Evolutionary conservation across 2,888 invertebrate genomes (phyloP), one percentile per base, ranked within the genome.

Genomic region (Parnassius apollo): DNA sequence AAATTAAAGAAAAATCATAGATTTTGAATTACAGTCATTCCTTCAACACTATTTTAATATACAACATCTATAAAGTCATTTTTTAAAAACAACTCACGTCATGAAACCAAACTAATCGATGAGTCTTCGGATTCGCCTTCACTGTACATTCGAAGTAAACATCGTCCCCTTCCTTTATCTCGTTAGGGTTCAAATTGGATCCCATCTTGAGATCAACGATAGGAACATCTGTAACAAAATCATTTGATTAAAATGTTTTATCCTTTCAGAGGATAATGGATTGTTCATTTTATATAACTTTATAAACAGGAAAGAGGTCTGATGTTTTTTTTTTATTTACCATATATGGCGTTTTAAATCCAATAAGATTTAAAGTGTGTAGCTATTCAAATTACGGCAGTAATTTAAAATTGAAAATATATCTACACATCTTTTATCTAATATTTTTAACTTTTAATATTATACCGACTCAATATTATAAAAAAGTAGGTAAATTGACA

Each of bases 91-190:
- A 18, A 85, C 91, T 90, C 72, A 91, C 91, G 78, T 95, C 95
- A 83, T 97, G 96, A 83, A 95, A 97, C 97, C 97, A 97, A 65
- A 96, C 94, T 74, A 97, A 94, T 80, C 96, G 95, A 86, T 96
- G 95, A 45, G 95, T 94, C 79, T 95, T 96, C 18, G 97, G 97
- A 89, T 97, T 97, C 57, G 97, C 95, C 78, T 94, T 94, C 69
- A 97, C 96, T 71, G 94, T 94, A 85, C 97, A 97, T 82, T 97
- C 97, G 85, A 97, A 97, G 85, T 97, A 97, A 65, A 96, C 97
- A 84, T 97, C 97, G 78, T 96, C 97, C 46, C 96, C 96, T 86
- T 97, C 97, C 85, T 97, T 97, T 81, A 97, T 97, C 84, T 96
- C 96, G 72, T 96, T 95, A 10, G 97, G 96, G 85, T 96, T 96